phyloP scores from a whole-genome alignment of 2,113 vertebrate species.

The Thymallus thymallus region DNA sequence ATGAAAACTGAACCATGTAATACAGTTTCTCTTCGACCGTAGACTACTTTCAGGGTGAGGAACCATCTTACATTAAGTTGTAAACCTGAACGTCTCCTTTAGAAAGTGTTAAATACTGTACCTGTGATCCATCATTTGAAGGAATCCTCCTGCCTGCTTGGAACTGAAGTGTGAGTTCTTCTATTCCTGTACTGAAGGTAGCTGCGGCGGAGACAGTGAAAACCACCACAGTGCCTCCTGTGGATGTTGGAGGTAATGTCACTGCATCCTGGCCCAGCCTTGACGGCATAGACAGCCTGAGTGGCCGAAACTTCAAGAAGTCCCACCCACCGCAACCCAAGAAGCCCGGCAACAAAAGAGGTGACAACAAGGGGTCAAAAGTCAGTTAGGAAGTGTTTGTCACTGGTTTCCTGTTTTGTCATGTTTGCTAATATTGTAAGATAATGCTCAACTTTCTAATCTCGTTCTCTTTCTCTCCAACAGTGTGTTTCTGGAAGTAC shows the following conservation, averaged over 20 bases:
- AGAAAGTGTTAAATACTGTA: too few relatives aligned
- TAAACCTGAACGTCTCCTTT: too few relatives aligned
- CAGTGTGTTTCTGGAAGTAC: slow-evolving; percentile 82
- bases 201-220: slow-evolving; percentile 42
- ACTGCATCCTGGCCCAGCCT: slow-evolving; percentile 51
- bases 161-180: neutral
- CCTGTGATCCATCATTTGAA: neutral
- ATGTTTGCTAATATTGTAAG: neutral
- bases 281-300: slow-evolving; percentile 34
- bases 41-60: too few relatives aligned
- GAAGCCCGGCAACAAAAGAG: slow-evolving; percentile 74
- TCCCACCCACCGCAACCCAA: slow-evolving; percentile 59
- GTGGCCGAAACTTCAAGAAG: slow-evolving; percentile 60
- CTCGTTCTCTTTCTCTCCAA: slow-evolving; percentile 30
- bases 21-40: too few relatives aligned
- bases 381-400: neutral
- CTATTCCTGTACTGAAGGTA: slow-evolving; percentile 43
- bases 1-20: too few relatives aligned
- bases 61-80: too few relatives aligned
- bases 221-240: slow-evolving; percentile 53
- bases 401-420: neutral
- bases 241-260: slow-evolving; percentile 26
- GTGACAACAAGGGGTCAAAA: slow-evolving; percentile 32
- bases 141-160: neutral
- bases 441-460: neutral